These are phyloP conservation scores for Typhlomys cinereus DNA, from an alignment of 2,113 vertebrate species.

Conservation along the genomic window DNA sequence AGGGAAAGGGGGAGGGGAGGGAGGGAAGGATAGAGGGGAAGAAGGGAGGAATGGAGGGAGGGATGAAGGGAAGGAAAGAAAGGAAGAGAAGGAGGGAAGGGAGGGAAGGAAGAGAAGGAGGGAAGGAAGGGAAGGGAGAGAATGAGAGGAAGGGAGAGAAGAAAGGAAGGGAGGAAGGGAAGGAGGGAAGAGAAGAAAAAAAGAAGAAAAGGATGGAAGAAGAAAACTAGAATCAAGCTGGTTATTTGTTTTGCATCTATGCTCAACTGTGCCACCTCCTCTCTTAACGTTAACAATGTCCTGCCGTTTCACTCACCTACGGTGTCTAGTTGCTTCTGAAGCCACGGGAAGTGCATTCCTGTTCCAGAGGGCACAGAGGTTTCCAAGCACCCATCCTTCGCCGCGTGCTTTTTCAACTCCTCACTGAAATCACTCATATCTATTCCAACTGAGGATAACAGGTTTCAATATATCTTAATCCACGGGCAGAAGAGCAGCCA, in stretches of 20 bases:
- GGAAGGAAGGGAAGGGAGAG: too few species aligned
- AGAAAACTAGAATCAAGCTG: background rate
- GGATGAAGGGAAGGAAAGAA: too few species aligned
- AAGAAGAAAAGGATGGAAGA: background rate
- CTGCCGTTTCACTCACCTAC: constrained; percentile 64
- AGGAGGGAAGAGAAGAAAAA: too few species aligned
- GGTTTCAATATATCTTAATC: background rate
- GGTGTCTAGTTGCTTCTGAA: constrained; percentile 36
- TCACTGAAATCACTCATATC: constrained; percentile 75
- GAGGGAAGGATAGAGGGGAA: too few species aligned
- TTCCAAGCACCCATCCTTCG: background rate
- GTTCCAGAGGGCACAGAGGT: accelerated
- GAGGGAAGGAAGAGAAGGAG: too few species aligned
- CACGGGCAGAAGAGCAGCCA: background rate
- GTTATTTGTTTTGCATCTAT: background rate
- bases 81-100: too few species aligned
- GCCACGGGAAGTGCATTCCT: constrained; percentile 69
- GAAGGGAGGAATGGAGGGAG: too few species aligned
- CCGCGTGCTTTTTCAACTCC: constrained; percentile 11
- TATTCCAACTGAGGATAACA: constrained; percentile 47
- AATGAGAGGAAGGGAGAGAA: too few species aligned
- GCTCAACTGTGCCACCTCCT: background rate
- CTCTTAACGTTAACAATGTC: background rate
- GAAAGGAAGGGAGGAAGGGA: too few species aligned
- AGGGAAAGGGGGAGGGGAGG: too few species aligned